phyloP scores from a whole-genome alignment of 2,797 vertebrate genomes.

The Malacoctenus gilli region DNA sequence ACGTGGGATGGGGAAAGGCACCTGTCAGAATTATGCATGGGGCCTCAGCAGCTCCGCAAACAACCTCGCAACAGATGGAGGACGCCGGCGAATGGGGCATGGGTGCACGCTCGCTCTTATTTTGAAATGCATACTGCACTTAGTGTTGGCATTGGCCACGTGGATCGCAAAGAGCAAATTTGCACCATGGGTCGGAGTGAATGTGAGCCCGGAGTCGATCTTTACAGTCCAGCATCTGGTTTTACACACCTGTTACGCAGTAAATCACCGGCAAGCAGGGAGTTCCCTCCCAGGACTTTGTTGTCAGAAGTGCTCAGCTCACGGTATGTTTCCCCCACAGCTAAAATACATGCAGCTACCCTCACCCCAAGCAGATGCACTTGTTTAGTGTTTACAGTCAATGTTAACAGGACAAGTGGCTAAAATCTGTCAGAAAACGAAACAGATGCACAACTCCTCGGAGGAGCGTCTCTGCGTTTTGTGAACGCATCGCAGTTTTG shows the following conservation, averaged over 20 bases:
- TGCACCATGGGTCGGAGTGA: slow-evolving; percentile 19
- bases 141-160: slow-evolving; percentile 23
- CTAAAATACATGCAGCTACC: not conserved
- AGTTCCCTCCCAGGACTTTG: not conserved
- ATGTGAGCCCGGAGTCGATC: not conserved
- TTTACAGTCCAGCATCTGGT: slow-evolving; percentile 5
- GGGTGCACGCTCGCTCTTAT: slow-evolving; percentile 33
- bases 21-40: slow-evolving; percentile 71
- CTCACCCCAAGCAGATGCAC: not conserved
- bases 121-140: slow-evolving; percentile 41
- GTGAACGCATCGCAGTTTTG: too few species aligned
- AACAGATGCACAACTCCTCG: not conserved
- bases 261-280: not conserved
- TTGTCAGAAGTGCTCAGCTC: not conserved
- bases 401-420: not conserved
- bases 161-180: slow-evolving; percentile 22
- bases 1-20: slow-evolving; percentile 63
- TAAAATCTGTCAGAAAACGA: not conserved
- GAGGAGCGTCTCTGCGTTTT: too few species aligned
- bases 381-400: not conserved
- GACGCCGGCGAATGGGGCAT: slow-evolving; percentile 42
- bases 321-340: not conserved
- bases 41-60: slow-evolving; percentile 54
- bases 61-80: slow-evolving; percentile 66
- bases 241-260: slow-evolving; percentile 3